Evolutionary conservation across 2,113 vertebrate species (phyloP).

Genomic region (Callipepla squamata): DNA sequence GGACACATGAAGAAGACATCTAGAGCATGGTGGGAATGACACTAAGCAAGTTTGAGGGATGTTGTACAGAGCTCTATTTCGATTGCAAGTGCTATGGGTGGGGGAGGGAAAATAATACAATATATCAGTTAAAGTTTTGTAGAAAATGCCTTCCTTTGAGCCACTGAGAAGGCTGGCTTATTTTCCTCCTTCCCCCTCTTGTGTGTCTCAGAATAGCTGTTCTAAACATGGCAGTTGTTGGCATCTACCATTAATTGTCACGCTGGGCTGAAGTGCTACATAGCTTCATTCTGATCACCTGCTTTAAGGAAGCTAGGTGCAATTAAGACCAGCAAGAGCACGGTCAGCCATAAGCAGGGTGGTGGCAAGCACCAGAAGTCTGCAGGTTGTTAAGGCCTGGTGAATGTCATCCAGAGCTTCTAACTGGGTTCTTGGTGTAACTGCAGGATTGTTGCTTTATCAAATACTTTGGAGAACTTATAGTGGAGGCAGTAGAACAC

Average conservation of each 20-base stretch:
- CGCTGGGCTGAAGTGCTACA: background rate
- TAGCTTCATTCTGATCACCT: background rate
- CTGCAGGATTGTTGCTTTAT: background rate
- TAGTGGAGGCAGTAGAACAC: background rate
- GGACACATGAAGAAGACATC: fast-evolving
- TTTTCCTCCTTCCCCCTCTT: background rate
- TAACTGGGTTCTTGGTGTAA: background rate
- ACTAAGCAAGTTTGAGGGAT: background rate
- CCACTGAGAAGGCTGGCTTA: background rate
- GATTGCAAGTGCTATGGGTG: background rate
- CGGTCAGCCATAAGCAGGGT: background rate
- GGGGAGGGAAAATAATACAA: background rate
- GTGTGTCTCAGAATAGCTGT: background rate
- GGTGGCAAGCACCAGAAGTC: background rate
- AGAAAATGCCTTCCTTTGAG: background rate
- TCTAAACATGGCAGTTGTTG: background rate
- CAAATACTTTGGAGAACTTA: background rate
- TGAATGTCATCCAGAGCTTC: background rate
- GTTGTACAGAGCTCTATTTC: background rate
- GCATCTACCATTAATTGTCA: background rate
- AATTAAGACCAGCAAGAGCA: background rate
- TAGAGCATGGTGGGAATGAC: background rate
- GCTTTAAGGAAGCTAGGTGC: background rate
- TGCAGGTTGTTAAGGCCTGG: background rate
- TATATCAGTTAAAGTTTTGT: background rate